Percentiles rank a stretch among this genome's conserved stretches.
phyloP scores from a whole-genome alignment of 2,888 invertebrate species.

The Isotomurus palustris region DNA sequence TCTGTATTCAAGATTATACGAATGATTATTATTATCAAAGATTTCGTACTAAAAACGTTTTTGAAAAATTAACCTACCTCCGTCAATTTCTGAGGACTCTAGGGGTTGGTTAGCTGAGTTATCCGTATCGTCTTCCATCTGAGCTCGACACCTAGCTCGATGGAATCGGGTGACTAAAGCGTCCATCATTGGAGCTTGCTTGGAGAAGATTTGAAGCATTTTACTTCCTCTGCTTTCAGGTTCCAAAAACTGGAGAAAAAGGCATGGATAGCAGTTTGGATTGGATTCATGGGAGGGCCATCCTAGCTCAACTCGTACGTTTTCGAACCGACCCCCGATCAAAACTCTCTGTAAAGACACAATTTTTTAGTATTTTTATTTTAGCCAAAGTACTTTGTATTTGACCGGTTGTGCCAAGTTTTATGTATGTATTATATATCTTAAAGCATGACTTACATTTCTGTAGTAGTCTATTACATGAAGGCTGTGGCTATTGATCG shows the following conservation, averaged over 20 bases:
- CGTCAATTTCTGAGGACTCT: slow-evolving; percentile 39
- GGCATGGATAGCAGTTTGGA: slow-evolving; percentile 80
- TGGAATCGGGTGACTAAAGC: slow-evolving; percentile 43
- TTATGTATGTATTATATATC: neutral
- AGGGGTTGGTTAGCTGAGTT: slow-evolving; percentile 18
- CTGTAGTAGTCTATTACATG: slow-evolving; percentile 46
- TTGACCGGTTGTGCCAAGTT: neutral
- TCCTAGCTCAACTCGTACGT: slow-evolving; percentile 88
- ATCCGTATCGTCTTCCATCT: slow-evolving; percentile 27
- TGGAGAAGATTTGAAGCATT: slow-evolving; percentile 61
- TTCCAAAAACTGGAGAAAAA: slow-evolving; percentile 79
- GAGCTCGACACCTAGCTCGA: slow-evolving; percentile 36
- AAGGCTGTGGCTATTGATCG: slow-evolving; percentile 55
- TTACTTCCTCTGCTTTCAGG: slow-evolving; percentile 72
- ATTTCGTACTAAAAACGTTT: neutral
- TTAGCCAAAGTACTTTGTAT: neutral
- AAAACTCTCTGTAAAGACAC: slow-evolving; percentile 69
- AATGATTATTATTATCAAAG: neutral
- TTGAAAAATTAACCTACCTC: slow-evolving; percentile 24
- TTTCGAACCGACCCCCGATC: slow-evolving; percentile 78
- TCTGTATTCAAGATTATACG: slow-evolving; percentile 48
- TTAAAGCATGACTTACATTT: slow-evolving; percentile 32
- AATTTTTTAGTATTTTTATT: neutral
- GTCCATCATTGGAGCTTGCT: slow-evolving; percentile 52
- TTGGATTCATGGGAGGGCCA: slow-evolving; percentile 75